Conservation (phyloP, 2,888 invertebrate genomes). For the Lamproptera curius region DNA sequence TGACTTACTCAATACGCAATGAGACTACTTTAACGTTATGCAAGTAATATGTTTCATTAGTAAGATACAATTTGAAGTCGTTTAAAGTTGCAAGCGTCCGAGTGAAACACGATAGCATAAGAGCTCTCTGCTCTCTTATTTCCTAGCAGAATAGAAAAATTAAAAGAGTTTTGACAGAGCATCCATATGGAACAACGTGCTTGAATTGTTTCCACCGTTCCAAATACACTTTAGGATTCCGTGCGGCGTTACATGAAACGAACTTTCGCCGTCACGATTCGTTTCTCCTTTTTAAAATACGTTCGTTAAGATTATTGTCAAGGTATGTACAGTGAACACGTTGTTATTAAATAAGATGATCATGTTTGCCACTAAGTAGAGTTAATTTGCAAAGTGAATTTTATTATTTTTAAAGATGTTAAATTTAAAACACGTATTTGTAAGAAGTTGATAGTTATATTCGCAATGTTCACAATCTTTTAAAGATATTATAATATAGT, state of each 20-base stretch:
- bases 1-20: slow-evolving; percentile 32
- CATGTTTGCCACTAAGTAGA: too few species aligned
- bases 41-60: slow-evolving; percentile 60
- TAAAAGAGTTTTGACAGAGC: slow-evolving; percentile 5
- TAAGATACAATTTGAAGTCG: slow-evolving; percentile 49
- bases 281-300: too few species aligned
- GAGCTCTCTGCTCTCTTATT: slow-evolving; percentile 16
- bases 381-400: too few species aligned
- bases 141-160: slow-evolving; percentile 6
- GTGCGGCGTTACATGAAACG: not conserved
- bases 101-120: slow-evolving; percentile 13
- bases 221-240: slow-evolving; percentile 2
- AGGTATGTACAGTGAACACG: too few species aligned
- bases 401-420: too few species aligned
- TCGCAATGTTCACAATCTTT: too few species aligned
- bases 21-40: slow-evolving; percentile 20
- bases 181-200: slow-evolving; percentile 3
- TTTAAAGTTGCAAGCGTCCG: slow-evolving; percentile 21
- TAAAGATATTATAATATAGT: too few species aligned
- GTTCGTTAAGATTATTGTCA: too few species aligned
- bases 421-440: too few species aligned
- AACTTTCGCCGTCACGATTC: too few species aligned
- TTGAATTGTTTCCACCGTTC: slow-evolving; percentile 5
- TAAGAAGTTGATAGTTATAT: too few species aligned
- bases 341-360: too few species aligned